phyloP scores from a whole-genome alignment of 2,888 invertebrate species.

The Eristalis intricaria region DNA sequence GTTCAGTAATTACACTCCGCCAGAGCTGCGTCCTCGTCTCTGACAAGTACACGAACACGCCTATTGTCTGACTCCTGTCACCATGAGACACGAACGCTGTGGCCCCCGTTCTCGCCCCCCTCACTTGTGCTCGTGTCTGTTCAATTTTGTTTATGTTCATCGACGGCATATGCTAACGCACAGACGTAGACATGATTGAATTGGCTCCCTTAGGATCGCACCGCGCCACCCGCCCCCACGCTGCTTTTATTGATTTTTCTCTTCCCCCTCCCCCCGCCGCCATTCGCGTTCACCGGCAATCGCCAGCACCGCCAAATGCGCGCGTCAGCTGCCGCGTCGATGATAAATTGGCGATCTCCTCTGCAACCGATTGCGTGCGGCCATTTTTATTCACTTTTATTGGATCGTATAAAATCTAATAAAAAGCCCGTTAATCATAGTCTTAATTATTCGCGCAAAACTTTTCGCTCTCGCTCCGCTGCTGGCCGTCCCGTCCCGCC shows the following conservation, averaged over 20 bases:
- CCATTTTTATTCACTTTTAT: slow-evolving; percentile 50
- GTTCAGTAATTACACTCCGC: neutral
- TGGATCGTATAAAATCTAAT: slow-evolving; percentile 43
- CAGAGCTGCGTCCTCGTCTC: neutral
- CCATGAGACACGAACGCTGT: neutral
- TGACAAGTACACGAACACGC: neutral
- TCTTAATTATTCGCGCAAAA: slow-evolving; percentile 40
- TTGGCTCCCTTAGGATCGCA: neutral
- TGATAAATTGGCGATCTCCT: slow-evolving; percentile 40
- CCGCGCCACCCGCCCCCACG: neutral
- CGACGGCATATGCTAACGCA: neutral
- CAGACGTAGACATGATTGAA: neutral
- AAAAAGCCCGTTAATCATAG: slow-evolving; percentile 49
- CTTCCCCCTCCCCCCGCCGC: neutral
- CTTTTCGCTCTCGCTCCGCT: slow-evolving; percentile 9
- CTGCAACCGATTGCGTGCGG: slow-evolving; percentile 36
- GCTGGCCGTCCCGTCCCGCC: neutral
- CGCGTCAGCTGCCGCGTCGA: slow-evolving; percentile 6
- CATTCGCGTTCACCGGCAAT: neutral
- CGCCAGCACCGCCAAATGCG: neutral
- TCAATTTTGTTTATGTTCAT: neutral
- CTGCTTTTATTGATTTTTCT: slow-evolving; percentile 4
- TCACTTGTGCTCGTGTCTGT: neutral
- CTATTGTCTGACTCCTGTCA: slow-evolving; percentile 1
- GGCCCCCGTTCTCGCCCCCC: neutral